Base-by-base conservation (phyloP, 2,888 invertebrate genomes). In the Deladenus siricidicola region DNA sequence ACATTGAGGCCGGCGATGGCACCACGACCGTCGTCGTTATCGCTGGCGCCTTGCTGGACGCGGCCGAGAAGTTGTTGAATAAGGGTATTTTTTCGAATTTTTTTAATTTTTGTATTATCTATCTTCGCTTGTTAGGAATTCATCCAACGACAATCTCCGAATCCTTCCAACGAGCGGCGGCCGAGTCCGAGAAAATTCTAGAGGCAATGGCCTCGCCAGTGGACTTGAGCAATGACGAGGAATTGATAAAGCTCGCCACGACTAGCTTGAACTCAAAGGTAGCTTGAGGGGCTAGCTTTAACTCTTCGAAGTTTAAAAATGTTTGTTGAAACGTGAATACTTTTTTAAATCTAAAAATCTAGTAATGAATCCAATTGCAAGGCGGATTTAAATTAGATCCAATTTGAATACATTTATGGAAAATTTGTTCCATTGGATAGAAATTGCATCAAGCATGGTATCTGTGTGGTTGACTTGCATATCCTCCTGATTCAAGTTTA, bases 1-100 rank as follows among this genome's bases (percentile, higher is more conserved):
- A 99, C 81, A 87, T 94, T 74, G 96, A 96, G 82, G 98, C 98
- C 73, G 98, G 98, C 50, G 98, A 99, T 83, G 98, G 98, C 61
- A 99, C 98, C 24, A 99, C 98, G 10, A 90, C 93, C 24, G 98
- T 98, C 57, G 96, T 96, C 10, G 89, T 99, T 4, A 86, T 98
- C 76, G 96, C 94, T 70, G 98, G 98, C 53, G 90, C 93, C 67
- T 81, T 99, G 53, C 83, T 99, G 56, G 93, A 96, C 81, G 90
- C 93, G 54, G 88, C 91, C 54, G 89, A 92, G 79, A 90, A 90
- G 78, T 84, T 99, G 17, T 82, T 98, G 29, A 85, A 86, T 60
- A 90, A 90, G 81, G 84, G 83, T 81, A n/a, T 34, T 55, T 59
- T 49, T 49, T 6, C 26, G 29, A 19, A 1, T 17, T 58, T 30